Evolutionary conservation across 2,113 vertebrate species (phyloP).

Genomic region (Thymallus thymallus): DNA sequence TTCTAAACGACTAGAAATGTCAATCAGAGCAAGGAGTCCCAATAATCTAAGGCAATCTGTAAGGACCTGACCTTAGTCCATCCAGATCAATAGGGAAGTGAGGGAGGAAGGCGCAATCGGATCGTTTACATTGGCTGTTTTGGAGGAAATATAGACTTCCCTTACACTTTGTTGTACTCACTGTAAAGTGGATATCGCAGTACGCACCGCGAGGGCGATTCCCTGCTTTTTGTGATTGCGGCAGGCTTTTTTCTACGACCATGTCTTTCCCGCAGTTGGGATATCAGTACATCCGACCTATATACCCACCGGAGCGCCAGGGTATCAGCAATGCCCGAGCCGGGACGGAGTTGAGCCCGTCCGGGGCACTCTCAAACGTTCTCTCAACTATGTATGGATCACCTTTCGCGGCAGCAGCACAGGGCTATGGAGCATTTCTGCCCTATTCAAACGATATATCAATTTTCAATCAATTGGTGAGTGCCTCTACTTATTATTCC

Average conservation of each 20-base stretch:
- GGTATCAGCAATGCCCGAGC: constrained; percentile 79
- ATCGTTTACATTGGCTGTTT: constrained; percentile 83
- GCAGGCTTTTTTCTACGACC: constrained; percentile 74
- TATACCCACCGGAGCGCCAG: constrained; percentile 90
- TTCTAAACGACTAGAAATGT: constrained; percentile 94
- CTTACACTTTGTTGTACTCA: constrained; percentile 75
- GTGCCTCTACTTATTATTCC: constrained; percentile 41
- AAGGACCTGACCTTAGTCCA: constrained; percentile 99
- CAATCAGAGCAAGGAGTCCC: constrained; percentile 96
- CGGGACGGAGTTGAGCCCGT: constrained; percentile 87
- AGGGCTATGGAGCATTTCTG: constrained; percentile 92
- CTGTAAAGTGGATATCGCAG: constrained; percentile 82
- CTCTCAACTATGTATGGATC: constrained; percentile 93
- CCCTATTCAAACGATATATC: constrained; percentile 93
- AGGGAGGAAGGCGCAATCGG: constrained; percentile 83
- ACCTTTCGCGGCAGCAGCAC: constrained; percentile 88
- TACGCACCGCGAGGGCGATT: constrained; percentile 57
- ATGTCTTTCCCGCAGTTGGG: constrained; percentile 97
- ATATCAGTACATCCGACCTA: constrained; percentile 95
- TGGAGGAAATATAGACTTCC: constrained; percentile 85
- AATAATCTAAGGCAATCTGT: constrained; percentile 99
- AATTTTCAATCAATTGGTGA: constrained; percentile 95
- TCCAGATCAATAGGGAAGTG: constrained; percentile 96
- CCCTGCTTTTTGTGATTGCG: constrained; percentile 67
- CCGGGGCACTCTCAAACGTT: constrained; percentile 89